Evolutionary conservation across 2,888 invertebrate genomes (phyloP), one percentile per base, ranked within the genome.

Genomic region (Leptogaster cylindrica): DNA sequence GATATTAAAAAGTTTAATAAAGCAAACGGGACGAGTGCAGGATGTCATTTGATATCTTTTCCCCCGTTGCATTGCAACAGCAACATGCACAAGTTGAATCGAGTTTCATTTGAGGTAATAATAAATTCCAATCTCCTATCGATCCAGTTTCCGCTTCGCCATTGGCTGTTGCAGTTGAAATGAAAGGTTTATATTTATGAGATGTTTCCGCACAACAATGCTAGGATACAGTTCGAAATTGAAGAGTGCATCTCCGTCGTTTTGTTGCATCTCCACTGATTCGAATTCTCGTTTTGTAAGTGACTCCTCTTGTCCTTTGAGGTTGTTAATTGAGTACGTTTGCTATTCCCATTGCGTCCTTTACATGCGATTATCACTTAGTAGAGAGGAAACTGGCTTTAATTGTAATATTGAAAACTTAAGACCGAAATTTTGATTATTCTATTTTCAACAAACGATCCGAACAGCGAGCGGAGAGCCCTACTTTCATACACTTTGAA

Each of bases 171-270:
- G 31, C 51, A 14, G 31, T 51, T 16, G 14, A 8, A 7, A 16
- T 31, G 16, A 31, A 51, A 51, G 51, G 31, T 51, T 51, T 51
- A 28, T 51, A 51, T 51, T 51, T 51, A 51, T 51, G 51, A 12
- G 51, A 18, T 51, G 10, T 14, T 16, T 14, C 28, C 28, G 27
- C 51, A 51, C 51, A 36, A 36, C 36, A 51, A 51, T 51, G 16
- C 31, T 16, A 27, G 51, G 51, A 31, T 16, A 18, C 18, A 28
- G 51, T n/a, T 12, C 51, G 28, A 51, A 51, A 51, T 51, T 28
- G 51, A 51, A 51, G 51, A 51, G 31, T 51, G 31, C 28, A 51
- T 51, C 28, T 28, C 51, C 36, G 36, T 36, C 36, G 36, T 36
- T 36, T 36, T 36, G 36, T 36, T 10, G 36, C 12, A 12, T 36